Evolutionary conservation across 64 coral and sea anemone species (phyloP).

Genomic region (Trachythela sp.): DNA sequence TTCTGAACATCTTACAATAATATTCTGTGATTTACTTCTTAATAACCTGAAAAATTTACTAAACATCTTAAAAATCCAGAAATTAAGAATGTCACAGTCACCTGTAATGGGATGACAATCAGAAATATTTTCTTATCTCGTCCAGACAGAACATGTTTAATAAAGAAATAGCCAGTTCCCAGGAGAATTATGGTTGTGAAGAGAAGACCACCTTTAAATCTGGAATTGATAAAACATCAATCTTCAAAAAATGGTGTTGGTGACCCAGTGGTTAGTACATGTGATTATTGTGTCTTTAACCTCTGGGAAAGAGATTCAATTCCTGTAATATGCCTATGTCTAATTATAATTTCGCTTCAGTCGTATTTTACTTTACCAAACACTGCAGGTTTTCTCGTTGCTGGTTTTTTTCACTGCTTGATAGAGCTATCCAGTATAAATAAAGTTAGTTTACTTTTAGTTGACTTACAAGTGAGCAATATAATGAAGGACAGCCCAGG

Average conservation of each 20-base stretch:
- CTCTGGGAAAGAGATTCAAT: too few relatives aligned
- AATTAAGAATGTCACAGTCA: neutral
- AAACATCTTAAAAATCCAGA: neutral
- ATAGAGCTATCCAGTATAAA: too few relatives aligned
- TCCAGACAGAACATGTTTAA: constrained; percentile 89
- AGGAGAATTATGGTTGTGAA: constrained; percentile 91
- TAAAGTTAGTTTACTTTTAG: neutral
- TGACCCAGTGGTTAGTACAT: too few relatives aligned
- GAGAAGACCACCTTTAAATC: constrained; percentile 85
- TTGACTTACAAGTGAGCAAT: constrained; percentile 93
- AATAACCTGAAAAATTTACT: too few relatives aligned
- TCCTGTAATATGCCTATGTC: too few relatives aligned
- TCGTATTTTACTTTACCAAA: too few relatives aligned
- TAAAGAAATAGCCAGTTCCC: constrained; percentile 97
- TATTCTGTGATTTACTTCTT: neutral
- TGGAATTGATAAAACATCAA: neutral
- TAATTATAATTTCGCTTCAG: too few relatives aligned
- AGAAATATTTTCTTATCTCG: constrained; percentile 96
- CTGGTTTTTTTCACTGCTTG: too few relatives aligned
- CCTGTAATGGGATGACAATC: constrained; percentile 96
- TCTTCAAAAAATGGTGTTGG: too few relatives aligned
- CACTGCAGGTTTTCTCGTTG: too few relatives aligned
- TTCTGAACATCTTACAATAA: too few relatives aligned
- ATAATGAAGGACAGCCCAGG: constrained; percentile 91
- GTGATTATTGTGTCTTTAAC: too few relatives aligned